Percentiles rank a stretch among this genome's conserved stretches.
Conservation (phyloP, 2,113 vertebrate species). For the Gymnarchus niloticus region DNA sequence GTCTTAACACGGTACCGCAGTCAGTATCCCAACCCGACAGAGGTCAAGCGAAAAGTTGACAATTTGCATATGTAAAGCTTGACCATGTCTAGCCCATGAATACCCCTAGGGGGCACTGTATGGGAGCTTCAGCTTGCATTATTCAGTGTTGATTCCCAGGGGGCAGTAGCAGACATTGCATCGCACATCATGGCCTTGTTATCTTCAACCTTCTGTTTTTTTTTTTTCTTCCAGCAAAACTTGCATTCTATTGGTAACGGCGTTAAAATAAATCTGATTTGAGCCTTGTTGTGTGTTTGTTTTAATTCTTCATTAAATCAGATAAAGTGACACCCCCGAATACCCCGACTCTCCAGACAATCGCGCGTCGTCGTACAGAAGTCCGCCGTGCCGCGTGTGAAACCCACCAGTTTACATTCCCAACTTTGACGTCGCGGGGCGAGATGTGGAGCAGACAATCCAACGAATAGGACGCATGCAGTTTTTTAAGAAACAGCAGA, state of each 20-base stretch:
- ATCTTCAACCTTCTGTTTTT: background rate
- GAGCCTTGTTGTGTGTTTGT: background rate
- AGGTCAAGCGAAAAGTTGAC: background rate
- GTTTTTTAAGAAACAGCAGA: background rate
- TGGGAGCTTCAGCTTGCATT: background rate
- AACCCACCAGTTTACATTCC: background rate
- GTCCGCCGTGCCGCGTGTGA: background rate
- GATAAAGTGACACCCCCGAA: background rate
- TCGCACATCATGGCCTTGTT: background rate
- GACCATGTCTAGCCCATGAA: background rate
- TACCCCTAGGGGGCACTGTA: background rate
- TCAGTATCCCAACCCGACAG: background rate
- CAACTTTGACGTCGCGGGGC: background rate
- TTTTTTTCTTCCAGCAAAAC: background rate
- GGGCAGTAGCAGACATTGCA: background rate
- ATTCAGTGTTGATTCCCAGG: background rate
- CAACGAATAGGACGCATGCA: background rate
- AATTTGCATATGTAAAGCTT: background rate
- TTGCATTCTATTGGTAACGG: background rate
- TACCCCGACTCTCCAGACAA: background rate
- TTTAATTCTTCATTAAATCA: background rate
- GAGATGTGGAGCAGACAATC: background rate
- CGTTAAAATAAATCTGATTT: conserved; percentile 1
- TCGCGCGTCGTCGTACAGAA: too few relatives aligned
- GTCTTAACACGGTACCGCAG: background rate